Base-by-base conservation (phyloP, 2,113 vertebrate genomes). In the Pithys albifrons region DNA sequence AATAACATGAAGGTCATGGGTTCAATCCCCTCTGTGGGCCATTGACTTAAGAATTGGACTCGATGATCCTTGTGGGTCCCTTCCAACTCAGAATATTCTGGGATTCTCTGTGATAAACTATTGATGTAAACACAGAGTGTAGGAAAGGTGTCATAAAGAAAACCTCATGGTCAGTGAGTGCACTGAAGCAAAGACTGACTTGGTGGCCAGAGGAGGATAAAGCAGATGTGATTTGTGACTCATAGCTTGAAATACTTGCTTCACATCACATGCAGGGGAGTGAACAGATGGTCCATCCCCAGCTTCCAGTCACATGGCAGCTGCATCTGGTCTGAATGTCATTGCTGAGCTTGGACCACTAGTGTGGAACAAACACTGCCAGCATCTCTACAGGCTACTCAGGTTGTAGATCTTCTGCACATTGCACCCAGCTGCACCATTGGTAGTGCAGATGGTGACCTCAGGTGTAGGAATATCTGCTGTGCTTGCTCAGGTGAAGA, bases 221-320 rank as follows among this genome's bases (percentile, higher is more conserved):
- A 7, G 19, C 69, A 89, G 52, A 57, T 88, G 71, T 59, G 35
- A 45, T 25, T 62, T 78, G 22, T 76, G 62, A 88, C 74, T 79
- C 29, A 1, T 31, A 28, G 19, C 31, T 88, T 76, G 88, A 57
- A 88, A 57, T 82, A 52, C 75, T 82, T 94, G 33, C 66, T 88
- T 91, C 90, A 57, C 49, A 81, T 89, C 55, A 11, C 1, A 5
- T 2, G 19, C 54, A 27, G 31, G 54, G 45, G 81, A 69, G 16
- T 8, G 85, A 90, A n/a, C 95, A 91, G 94, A 97, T 94, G 95
- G 92, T 54, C n/a, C 31, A 17, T n/a, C 54, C 85, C 67, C 75
- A 88, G 78, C 58, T 76, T 73, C 89, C 81, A 92, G 77, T 89
- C 81, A 85, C 29, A 2, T 19, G 84, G 52, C 71, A 46, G 81